phyloP scores from a whole-genome alignment of 92 coral and sea anemone species.

The Bergia sp. region DNA sequence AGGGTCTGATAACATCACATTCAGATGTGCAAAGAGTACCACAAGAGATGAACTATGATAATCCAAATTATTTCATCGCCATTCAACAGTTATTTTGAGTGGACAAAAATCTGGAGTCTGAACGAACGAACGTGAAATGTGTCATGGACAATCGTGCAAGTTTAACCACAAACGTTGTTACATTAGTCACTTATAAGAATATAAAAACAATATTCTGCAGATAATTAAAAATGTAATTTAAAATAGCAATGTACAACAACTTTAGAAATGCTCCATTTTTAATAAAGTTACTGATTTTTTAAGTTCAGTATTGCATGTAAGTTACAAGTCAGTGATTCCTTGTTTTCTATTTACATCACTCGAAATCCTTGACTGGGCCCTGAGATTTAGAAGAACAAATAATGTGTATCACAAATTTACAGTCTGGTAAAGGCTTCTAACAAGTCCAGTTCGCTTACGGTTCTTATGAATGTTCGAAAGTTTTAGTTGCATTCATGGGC shows the following conservation, averaged over 20 bases:
- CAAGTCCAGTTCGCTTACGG: background rate
- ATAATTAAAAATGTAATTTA: no score
- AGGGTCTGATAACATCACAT: conserved; percentile 85
- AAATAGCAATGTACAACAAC: background rate
- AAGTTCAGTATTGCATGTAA: background rate
- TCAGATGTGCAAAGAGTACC: conserved; percentile 77
- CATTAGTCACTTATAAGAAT: background rate
- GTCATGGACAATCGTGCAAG: background rate
- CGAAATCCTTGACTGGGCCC: no score
- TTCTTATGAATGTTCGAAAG: background rate
- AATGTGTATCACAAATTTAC: background rate
- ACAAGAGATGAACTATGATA: conserved; percentile 71
- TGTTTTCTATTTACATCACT: background rate
- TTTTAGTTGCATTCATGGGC: background rate
- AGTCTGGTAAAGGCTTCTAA: background rate
- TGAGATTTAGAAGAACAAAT: no score
- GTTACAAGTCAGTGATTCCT: background rate
- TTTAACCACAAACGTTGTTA: background rate
- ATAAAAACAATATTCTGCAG: no score
- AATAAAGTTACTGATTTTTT: background rate
- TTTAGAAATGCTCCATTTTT: background rate
- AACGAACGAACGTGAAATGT: background rate
- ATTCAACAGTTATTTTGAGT: background rate
- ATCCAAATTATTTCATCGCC: background rate
- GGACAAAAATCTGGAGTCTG: no score